Conservation (phyloP, 2,797 vertebrate species). For the Chiroxiphia lanceolata region DNA sequence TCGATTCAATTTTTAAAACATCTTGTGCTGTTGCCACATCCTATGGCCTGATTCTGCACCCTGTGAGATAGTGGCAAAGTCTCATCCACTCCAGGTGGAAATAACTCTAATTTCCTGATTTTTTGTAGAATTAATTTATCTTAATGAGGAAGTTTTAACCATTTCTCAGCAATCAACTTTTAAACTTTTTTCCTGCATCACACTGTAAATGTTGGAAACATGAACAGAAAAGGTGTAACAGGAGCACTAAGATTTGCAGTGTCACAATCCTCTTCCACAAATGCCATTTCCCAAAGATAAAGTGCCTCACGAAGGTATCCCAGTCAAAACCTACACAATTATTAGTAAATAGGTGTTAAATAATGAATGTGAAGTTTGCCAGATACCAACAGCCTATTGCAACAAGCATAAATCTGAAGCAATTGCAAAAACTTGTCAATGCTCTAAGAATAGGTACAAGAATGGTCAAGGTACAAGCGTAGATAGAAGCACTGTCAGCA, state of each 20-base stretch:
- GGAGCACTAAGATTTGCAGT: background rate
- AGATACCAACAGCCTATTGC: background rate
- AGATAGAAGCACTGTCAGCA: background rate
- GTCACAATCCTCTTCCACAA: background rate
- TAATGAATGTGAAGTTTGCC: background rate
- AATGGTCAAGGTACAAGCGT: background rate
- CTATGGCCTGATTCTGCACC: background rate
- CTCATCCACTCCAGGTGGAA: background rate
- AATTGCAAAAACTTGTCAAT: background rate
- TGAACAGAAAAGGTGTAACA: accelerated
- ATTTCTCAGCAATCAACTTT: background rate
- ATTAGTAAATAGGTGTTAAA: background rate
- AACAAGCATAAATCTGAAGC: background rate
- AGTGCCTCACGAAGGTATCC: background rate
- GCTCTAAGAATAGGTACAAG: background rate
- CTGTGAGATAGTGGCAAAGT: background rate
- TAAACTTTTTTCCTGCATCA: background rate
- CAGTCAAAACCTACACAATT: background rate
- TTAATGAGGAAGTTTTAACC: background rate
- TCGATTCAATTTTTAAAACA: background rate
- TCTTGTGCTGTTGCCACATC: background rate
- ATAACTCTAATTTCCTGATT: background rate
- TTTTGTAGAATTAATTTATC: background rate
- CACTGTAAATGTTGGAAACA: background rate
- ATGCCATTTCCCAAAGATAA: background rate